Evolutionary conservation across 2,797 vertebrate genomes (phyloP).

Genomic region (Pelobates cultripes): DNA sequence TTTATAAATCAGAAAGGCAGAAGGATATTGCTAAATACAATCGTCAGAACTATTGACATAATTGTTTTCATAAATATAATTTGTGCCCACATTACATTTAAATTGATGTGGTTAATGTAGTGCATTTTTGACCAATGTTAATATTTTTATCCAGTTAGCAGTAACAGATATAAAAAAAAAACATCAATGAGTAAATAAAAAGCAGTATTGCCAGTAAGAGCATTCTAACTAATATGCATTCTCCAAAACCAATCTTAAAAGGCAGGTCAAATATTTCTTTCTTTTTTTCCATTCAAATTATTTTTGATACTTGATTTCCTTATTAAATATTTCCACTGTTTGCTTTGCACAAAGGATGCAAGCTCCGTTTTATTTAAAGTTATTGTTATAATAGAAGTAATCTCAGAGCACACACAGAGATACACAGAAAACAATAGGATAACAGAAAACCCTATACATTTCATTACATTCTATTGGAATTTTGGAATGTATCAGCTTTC

Average conservation of each 20-base stretch:
- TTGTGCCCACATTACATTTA: neutral
- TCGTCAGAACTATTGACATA: slow-evolving; percentile 9
- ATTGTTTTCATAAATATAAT: neutral
- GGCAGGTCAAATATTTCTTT: neutral
- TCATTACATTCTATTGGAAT: too few species aligned
- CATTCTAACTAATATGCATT: too few species aligned
- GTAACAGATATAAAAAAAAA: neutral
- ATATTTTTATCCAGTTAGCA: slow-evolving; percentile 8
- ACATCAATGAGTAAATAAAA: neutral
- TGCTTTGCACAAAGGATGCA: neutral
- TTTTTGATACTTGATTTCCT: slow-evolving; percentile 40
- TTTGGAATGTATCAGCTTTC: too few species aligned
- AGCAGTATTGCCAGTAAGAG: neutral
- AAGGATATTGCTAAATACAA: slow-evolving; percentile 5
- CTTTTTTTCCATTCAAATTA: neutral
- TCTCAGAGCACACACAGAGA: too few species aligned
- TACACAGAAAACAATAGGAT: too few species aligned
- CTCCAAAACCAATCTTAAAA: neutral
- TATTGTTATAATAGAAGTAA: neutral
- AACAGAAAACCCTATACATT: too few species aligned
- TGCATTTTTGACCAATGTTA: neutral
- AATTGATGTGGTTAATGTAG: slow-evolving; percentile 54
- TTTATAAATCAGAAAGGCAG: neutral
- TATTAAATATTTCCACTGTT: slow-evolving; percentile 56
- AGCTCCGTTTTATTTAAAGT: neutral